phyloP scores from a whole-genome alignment of 2,113 vertebrate species.

The Microtus pennsylvanicus region DNA sequence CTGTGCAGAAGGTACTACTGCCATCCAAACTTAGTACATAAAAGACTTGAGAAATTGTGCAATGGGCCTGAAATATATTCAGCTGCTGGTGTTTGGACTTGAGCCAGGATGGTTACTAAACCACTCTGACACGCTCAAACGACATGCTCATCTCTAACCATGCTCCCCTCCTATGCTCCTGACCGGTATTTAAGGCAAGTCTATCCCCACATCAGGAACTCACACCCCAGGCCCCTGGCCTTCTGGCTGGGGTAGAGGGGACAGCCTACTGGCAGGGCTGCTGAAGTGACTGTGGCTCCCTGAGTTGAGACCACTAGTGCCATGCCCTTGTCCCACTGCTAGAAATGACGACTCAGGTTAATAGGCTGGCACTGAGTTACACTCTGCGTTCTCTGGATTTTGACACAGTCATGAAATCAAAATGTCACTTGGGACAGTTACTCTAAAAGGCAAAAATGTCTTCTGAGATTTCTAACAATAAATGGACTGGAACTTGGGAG shows the following conservation, averaged over 20 bases:
- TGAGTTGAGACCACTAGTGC: neutral
- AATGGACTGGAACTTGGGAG: slow-evolving; percentile 50
- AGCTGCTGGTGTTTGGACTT: slow-evolving; percentile 37
- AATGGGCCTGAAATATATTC: slow-evolving; percentile 18
- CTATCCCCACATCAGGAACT: neutral
- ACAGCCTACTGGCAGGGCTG: neutral
- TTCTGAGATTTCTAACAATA: slow-evolving; percentile 57
- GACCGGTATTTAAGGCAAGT: neutral
- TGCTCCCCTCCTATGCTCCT: neutral
- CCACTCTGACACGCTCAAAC: neutral
- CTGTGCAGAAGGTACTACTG: slow-evolving; percentile 11
- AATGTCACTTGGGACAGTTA: neutral
- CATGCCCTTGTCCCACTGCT: neutral
- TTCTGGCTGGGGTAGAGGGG: neutral
- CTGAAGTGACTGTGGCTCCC: slow-evolving; percentile 2
- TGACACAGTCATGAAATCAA: slow-evolving; percentile 44
- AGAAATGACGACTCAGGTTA: neutral
- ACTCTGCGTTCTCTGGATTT: slow-evolving; percentile 38
- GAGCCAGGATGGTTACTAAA: slow-evolving; percentile 20
- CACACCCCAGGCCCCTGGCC: neutral
- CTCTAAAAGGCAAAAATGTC: slow-evolving; percentile 48
- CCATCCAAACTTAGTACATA: slow-evolving; percentile 29
- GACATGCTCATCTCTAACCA: neutral
- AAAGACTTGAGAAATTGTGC: neutral
- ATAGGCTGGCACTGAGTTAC: slow-evolving; percentile 7